A percentile compares a stretch with the other conserved stretches of the same genome.
These are phyloP conservation scores for Clarias platycephalus DNA, from an alignment of 2,797 vertebrate species.

Conservation along the genomic window DNA sequence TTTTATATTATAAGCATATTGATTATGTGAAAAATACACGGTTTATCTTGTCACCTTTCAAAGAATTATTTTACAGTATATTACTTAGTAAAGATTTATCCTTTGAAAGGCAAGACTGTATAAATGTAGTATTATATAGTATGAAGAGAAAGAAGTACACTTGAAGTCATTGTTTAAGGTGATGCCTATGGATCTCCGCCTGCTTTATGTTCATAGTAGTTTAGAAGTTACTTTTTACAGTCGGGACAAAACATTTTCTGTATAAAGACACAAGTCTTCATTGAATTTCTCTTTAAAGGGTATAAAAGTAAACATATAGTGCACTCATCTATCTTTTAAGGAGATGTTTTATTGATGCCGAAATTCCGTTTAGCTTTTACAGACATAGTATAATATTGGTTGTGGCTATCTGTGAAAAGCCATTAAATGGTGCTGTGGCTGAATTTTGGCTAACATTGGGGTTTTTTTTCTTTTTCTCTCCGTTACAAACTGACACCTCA, in stretches of 20 bases:
- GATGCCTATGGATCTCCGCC: background rate
- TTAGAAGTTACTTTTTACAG: conserved; percentile 1
- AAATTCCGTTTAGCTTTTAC: conserved; percentile 16
- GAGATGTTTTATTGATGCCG: background rate
- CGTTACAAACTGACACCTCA: background rate
- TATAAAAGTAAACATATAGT: conserved; percentile 3
- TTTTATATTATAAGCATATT: background rate
- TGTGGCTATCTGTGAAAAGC: background rate
- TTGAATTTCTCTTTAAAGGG: background rate
- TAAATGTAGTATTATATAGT: conserved; percentile 6
- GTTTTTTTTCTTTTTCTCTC: background rate
- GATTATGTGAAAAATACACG: background rate
- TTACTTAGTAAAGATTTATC: background rate
- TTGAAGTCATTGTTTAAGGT: background rate
- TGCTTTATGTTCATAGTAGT: background rate
- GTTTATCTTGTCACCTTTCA: background rate
- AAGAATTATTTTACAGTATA: background rate
- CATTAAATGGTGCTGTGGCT: background rate
- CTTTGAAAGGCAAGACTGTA: background rate
- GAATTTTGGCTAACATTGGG: background rate
- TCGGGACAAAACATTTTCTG: background rate
- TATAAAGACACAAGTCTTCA: background rate
- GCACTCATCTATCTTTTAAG: background rate
- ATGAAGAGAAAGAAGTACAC: background rate
- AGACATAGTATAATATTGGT: background rate